Evolutionary conservation across 2,113 vertebrate species (phyloP).

Genomic region (Notothenia coriiceps): DNA sequence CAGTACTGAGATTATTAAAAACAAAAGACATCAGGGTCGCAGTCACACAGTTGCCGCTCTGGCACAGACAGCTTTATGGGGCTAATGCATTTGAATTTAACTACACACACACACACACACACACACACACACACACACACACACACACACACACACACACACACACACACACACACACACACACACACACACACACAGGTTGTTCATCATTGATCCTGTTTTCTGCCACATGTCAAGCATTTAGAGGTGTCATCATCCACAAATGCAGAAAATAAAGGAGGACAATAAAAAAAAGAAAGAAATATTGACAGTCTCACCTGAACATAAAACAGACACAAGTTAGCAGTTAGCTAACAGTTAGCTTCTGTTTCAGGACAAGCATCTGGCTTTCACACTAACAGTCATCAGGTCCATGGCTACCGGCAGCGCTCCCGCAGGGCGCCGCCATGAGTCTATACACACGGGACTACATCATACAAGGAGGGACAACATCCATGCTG

Average conservation of each 20-base stretch:
- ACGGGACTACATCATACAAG: slow-evolving; percentile 13
- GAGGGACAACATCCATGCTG: slow-evolving; percentile 52
- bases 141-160: neutral
- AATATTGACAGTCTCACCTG: slow-evolving; percentile 15
- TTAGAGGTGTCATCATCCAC: neutral
- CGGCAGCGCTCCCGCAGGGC: slow-evolving; percentile 58
- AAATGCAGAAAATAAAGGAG: slow-evolving; percentile 1
- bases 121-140: neutral
- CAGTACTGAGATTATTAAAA: slow-evolving; percentile 23
- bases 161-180: neutral
- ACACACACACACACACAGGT: neutral
- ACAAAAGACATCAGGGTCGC: neutral
- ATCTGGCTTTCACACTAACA: slow-evolving; percentile 75
- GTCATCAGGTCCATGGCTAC: slow-evolving; percentile 85
- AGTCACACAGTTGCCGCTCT: slow-evolving; percentile 25
- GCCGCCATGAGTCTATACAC: slow-evolving; percentile 58
- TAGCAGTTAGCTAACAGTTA: neutral
- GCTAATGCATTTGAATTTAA: slow-evolving; percentile 37
- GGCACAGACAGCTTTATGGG: slow-evolving; percentile 34
- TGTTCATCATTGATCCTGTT: neutral
- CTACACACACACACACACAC: neutral
- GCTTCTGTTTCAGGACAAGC: slow-evolving; percentile 26
- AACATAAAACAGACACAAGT: slow-evolving; percentile 21
- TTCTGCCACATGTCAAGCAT: neutral
- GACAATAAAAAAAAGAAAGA: slow-evolving; percentile 7